These are phyloP conservation scores for Garra rufa DNA, from an alignment of 2,113 vertebrate genomes.

Conservation along the genomic window DNA sequence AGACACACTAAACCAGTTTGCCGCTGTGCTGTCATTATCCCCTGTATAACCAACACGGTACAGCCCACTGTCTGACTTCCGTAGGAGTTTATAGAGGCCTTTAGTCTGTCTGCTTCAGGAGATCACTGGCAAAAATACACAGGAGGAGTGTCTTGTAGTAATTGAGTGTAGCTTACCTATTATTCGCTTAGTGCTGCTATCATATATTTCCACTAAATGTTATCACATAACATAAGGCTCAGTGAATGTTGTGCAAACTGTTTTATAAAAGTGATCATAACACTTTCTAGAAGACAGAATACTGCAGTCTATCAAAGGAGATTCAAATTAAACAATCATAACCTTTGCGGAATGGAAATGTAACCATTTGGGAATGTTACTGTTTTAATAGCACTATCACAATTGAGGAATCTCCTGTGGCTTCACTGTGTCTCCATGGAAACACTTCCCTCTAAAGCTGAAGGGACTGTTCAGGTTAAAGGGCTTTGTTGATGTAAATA, in stretches of 20 bases:
- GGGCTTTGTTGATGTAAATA: constrained; percentile 42
- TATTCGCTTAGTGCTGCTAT: background rate
- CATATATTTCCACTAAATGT: background rate
- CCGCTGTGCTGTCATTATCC: constrained; percentile 53
- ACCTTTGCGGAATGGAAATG: constrained; percentile 29
- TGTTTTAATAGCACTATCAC: constrained; percentile 33
- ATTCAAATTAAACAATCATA: constrained; percentile 34
- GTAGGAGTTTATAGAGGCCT: background rate
- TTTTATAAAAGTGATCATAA: constrained; percentile 9
- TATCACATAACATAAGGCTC: background rate
- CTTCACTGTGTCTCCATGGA: constrained; percentile 32
- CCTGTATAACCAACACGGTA: constrained; percentile 37
- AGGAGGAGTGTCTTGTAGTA: background rate
- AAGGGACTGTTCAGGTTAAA: constrained; percentile 35
- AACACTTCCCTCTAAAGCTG: constrained; percentile 13
- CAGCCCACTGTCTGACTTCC: constrained; percentile 18
- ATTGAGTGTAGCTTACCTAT: background rate
- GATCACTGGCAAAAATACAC: background rate
- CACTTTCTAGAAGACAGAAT: background rate
- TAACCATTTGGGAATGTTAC: constrained; percentile 29
- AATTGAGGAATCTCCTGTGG: constrained; percentile 35
- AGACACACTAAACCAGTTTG: constrained; percentile 58
- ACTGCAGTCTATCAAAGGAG: constrained; percentile 17
- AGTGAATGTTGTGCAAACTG: background rate
- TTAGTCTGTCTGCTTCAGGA: constrained; percentile 5